These are phyloP conservation scores for Sphenopsis melanotis DNA, from an alignment of 2,797 vertebrate genomes.

Conservation along the genomic window DNA sequence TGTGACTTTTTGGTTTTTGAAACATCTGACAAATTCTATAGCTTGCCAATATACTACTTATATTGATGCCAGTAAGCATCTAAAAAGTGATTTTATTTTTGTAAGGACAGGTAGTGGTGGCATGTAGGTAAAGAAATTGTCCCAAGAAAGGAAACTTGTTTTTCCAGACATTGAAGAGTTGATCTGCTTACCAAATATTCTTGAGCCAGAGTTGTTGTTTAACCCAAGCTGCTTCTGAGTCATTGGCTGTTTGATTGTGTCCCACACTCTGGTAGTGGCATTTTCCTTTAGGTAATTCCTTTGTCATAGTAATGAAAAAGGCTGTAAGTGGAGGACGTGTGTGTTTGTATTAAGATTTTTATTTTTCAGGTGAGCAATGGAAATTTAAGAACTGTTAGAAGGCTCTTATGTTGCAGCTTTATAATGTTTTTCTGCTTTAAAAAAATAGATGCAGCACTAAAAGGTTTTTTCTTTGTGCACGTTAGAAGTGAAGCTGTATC, in stretches of 20 bases:
- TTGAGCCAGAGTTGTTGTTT: neutral
- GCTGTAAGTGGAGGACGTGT: fast-evolving
- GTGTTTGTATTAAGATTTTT: neutral
- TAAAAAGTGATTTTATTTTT: neutral
- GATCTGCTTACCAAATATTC: neutral
- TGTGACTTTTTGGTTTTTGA: neutral
- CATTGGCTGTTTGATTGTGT: neutral
- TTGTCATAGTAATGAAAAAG: neutral
- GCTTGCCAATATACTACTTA: neutral
- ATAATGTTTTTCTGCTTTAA: neutral
- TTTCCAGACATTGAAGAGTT: neutral
- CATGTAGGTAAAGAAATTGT: neutral
- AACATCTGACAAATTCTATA: neutral
- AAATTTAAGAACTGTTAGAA: neutral
- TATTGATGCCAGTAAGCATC: neutral
- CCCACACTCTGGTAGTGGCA: fast-evolving
- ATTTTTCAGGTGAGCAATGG: neutral
- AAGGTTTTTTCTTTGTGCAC: neutral
- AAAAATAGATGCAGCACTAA: neutral
- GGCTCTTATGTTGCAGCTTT: neutral
- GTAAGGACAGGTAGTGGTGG: neutral
- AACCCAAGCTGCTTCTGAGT: neutral
- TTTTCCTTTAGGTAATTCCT: neutral
- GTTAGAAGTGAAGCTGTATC: neutral
- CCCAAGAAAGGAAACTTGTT: neutral